Evolutionary conservation across 1,140 invertebrate species (phyloP).

Genomic region (Grapholita molesta): DNA sequence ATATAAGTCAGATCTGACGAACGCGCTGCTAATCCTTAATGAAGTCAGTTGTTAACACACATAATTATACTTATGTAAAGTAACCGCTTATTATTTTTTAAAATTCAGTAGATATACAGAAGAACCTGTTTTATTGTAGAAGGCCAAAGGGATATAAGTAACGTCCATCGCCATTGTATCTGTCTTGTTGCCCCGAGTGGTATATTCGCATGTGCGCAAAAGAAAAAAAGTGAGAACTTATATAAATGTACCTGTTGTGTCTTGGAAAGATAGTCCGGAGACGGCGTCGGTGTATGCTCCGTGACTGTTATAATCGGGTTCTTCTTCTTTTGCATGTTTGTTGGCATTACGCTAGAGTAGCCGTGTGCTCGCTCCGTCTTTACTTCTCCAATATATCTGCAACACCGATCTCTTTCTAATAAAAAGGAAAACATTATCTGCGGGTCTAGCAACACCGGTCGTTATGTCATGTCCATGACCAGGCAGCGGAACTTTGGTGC

Average conservation of each 20-base stretch:
- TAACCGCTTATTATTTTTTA: no score
- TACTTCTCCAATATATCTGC: conserved; percentile 81
- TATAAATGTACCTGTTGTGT: conserved; percentile 83
- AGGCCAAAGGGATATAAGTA: no score
- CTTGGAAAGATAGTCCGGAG: conserved; percentile 87
- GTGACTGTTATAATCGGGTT: conserved; percentile 98
- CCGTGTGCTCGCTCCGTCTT: conserved; percentile 76
- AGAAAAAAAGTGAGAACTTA: no score
- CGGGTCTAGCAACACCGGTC: neutral
- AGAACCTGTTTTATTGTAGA: no score
- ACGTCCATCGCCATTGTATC: no score
- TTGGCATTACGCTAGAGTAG: conserved; percentile 37
- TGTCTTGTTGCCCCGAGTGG: no score
- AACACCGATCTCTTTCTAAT: conserved; percentile 27
- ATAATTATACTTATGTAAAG: no score
- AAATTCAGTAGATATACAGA: no score
- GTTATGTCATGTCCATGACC: no score
- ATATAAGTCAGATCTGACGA: neutral
- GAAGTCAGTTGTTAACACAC: no score
- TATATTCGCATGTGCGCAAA: no score
- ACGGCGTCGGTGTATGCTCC: conserved; percentile 94
- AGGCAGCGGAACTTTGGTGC: no score
- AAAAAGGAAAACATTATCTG: neutral
- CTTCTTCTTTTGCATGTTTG: conserved; percentile 64
- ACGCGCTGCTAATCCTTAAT: neutral